Conservation (phyloP, 2,113 vertebrate species). For the Alouatta palliata region DNA sequence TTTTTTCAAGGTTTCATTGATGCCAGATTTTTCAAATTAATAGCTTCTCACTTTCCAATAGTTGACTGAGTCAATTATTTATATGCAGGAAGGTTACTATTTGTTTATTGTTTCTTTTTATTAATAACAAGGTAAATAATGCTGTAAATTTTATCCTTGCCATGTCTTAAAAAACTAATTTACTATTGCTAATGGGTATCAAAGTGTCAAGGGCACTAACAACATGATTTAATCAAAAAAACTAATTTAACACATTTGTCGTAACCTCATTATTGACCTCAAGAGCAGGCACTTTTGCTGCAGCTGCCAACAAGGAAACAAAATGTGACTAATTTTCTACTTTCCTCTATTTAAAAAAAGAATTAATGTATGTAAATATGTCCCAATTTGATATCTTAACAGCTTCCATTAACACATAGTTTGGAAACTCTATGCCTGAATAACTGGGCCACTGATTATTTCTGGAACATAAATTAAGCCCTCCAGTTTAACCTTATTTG, state of each 20-base stretch:
- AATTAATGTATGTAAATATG: constrained; percentile 66
- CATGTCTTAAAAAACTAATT: not conserved
- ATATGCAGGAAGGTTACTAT: not conserved
- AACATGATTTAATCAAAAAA: constrained; percentile 33
- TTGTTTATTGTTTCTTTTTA: constrained; percentile 6
- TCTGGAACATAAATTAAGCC: constrained; percentile 54
- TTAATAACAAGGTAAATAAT: constrained; percentile 36
- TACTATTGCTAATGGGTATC: not conserved
- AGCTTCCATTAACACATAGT: constrained; percentile 28
- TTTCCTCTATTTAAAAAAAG: constrained; percentile 3
- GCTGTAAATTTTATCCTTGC: not conserved
- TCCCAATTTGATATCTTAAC: constrained; percentile 32
- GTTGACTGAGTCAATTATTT: not conserved
- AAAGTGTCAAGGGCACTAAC: constrained; percentile 52
- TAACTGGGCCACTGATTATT: constrained; percentile 66
- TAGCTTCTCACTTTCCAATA: not conserved
- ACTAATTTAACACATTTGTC: constrained; percentile 23
- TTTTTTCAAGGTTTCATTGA: not conserved
- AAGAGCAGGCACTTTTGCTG: not conserved
- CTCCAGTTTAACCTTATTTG: constrained; percentile 52
- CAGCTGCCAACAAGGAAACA: constrained; percentile 33
- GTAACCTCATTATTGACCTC: constrained; percentile 21
- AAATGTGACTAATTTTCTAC: constrained; percentile 49
- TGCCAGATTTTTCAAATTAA: not conserved
- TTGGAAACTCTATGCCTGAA: constrained; percentile 28